Evolutionary conservation across 1,140 invertebrate genomes (phyloP), one percentile per base, ranked within the genome.

Genomic region (Drosophila nikananu): DNA sequence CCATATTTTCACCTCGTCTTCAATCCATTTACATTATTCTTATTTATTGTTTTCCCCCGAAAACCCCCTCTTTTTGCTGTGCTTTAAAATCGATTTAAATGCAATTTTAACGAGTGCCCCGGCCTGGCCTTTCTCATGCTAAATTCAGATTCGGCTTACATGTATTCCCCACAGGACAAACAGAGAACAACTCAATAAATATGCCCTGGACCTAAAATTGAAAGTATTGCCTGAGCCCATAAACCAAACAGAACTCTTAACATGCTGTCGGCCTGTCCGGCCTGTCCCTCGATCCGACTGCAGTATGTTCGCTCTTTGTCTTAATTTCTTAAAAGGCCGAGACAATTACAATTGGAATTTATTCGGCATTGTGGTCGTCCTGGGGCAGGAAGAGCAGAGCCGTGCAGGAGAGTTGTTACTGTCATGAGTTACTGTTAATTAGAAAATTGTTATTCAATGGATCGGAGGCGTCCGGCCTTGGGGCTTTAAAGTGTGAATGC

Each of bases 321-420:
- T 71, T 70, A 70, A 60, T 72, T 72, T 72, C 62, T 66, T 72
- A 46, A 73, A 80, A 62, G 70, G 65, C 72, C 59, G 61, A 81
- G 81, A 83, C 81, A 84, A 84, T 83, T 83, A 60, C 81, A 84
- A 64, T 73, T 63, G 81, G 58, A 72, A 83, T 84, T 84, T 84
- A 84, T 80, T 57, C 65, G 59, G 59, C 67, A 65, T 52, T 49
- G 52, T 72, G 60, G 70, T 64, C 64, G 52, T 57, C 54, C 54
- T 57, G 52, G 46, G 48, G 10, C 46, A 15, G 46, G 48, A 68
- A 10, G 42, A 35, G 48, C n/a, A 19, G 17, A 54, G 27, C 30
- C 13, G 27, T 37, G 30, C 37, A 37, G 13, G 17, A 44, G 46
- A 51, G 46, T 23, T 23, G 23, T 23, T 23, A 23, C 51, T 71